Percentiles rank a stretch among this genome's conserved stretches.
These are phyloP conservation scores for Coleophora flavipennella DNA, from an alignment of 2,888 invertebrate genomes.

Conservation along the genomic window DNA sequence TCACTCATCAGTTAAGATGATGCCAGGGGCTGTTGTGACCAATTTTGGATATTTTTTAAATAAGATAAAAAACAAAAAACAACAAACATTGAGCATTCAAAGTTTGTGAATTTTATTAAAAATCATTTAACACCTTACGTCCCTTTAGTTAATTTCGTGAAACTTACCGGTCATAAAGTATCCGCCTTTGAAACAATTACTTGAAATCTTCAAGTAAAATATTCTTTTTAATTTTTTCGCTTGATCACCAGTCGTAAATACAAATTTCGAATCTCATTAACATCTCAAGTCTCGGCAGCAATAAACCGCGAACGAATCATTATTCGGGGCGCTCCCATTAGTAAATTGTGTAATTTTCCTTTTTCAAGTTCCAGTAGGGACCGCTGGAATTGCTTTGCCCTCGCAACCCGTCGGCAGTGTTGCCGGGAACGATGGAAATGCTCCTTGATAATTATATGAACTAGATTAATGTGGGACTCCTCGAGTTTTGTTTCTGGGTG, in stretches of 20 bases:
- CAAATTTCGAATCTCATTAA: slow-evolving; percentile 41
- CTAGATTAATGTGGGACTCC: slow-evolving; percentile 30
- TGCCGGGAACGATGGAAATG: slow-evolving; percentile 56
- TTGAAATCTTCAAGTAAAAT: too few species aligned
- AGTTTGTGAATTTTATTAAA: too few species aligned
- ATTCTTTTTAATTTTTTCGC: not conserved
- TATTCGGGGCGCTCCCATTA: slow-evolving; percentile 53
- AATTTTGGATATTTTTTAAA: too few species aligned
- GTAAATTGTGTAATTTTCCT: slow-evolving; percentile 68
- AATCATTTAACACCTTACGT: too few species aligned
- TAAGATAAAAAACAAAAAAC: too few species aligned
- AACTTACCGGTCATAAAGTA: too few species aligned
- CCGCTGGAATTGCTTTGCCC: slow-evolving; percentile 58
- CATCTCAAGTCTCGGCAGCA: slow-evolving; percentile 30
- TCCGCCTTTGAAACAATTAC: too few species aligned
- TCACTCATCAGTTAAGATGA: too few species aligned
- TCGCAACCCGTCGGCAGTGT: slow-evolving; percentile 50
- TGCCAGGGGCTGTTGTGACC: too few species aligned
- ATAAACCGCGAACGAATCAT: slow-evolving; percentile 55
- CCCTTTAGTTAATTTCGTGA: too few species aligned
- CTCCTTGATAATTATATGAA: slow-evolving; percentile 46
- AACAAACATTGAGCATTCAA: too few species aligned
- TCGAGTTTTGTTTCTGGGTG: too few species aligned
- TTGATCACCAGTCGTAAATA: slow-evolving; percentile 22
- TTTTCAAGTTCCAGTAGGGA: slow-evolving; percentile 59